Percentiles rank a stretch among this genome's conserved stretches.
These are phyloP conservation scores for Rhinoraja longicauda DNA, from an alignment of 2,797 vertebrate species.

Conservation along the genomic window DNA sequence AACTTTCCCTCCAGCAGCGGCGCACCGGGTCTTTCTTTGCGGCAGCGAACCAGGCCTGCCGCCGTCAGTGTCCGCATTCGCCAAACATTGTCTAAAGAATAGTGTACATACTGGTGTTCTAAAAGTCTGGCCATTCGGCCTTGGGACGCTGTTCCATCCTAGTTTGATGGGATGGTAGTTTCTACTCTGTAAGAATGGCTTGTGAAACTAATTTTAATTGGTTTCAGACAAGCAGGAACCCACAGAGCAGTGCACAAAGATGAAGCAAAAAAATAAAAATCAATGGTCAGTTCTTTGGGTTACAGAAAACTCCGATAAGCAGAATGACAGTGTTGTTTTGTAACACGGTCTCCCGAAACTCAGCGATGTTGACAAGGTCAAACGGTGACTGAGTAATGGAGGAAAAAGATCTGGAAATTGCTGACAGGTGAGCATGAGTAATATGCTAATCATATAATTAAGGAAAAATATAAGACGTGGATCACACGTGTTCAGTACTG, in stretches of 20 bases:
- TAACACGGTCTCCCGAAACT: neutral
- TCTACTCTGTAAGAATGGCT: too few relatives aligned
- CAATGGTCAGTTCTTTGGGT: neutral
- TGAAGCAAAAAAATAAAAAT: neutral
- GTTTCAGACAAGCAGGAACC: neutral
- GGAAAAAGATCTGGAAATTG: neutral
- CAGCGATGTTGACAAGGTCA: conserved; percentile 20
- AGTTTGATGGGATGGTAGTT: too few relatives aligned
- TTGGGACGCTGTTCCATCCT: neutral
- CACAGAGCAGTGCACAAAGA: neutral
- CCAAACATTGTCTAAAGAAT: too few relatives aligned
- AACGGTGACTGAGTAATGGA: neutral
- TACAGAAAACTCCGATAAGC: neutral
- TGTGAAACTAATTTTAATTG: neutral
- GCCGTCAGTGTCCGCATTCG: too few relatives aligned
- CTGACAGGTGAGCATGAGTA: conserved; percentile 8
- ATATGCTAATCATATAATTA: conserved; percentile 9
- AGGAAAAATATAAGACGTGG: neutral
- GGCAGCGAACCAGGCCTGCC: too few relatives aligned
- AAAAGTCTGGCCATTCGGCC: neutral
- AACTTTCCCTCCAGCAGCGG: too few relatives aligned
- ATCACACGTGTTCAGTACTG: neutral
- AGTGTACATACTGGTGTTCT: too few relatives aligned
- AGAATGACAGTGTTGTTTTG: neutral
- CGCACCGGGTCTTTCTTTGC: too few relatives aligned